Evolutionary conservation across 2,888 invertebrate genomes (phyloP), one percentile per base, ranked within the genome.

Genomic region (Cantharis lateralis): DNA sequence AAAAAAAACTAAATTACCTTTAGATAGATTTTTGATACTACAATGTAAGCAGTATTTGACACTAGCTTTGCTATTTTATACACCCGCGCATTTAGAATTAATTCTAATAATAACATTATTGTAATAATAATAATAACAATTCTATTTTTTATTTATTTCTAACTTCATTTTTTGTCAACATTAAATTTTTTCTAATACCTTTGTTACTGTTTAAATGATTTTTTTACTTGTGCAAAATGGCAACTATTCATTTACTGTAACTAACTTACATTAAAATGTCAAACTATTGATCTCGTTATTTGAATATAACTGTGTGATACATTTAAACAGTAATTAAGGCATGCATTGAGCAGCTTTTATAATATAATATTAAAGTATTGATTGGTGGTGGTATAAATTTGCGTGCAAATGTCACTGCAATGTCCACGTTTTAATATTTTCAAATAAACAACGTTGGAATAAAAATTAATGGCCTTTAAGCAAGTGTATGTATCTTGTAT

Each of bases 401-500:
- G 64, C 64, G 24, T 66, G 64, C 20, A 66, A 66, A 66, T 66
- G 64, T 66, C 64, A 66, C 64, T 66, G 24, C 64, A 66, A 24
- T 48, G n/a, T 48, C 48, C 48, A 48, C 48, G 48, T 48, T 66
- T 24, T 20, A 66, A 66, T 66, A 66, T 20, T 66, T 66, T 66
- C 64, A 20, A 20, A 20, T 20, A 20, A 64, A 64, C 64, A 20
- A 66, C 24, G 64, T 66, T n/a, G 64, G 24, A 66, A 20, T 66
- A 66, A 66, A 66, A 66, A 71, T 73, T 74, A 84, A 86, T 83
- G 85, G 86, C 86, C 86, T 87, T 87, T 86, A 86, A 81, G 83
- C 82, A 79, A 80, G 82, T 84, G 82, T 82, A 84, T 84, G 85
- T 85, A 86, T 86, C 87, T 86, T 87, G 85, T 86, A 86, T 87